Percentiles rank a stretch among this genome's conserved stretches.
Conservation (phyloP, 2,797 vertebrate species). For the Galaxias olidus region DNA sequence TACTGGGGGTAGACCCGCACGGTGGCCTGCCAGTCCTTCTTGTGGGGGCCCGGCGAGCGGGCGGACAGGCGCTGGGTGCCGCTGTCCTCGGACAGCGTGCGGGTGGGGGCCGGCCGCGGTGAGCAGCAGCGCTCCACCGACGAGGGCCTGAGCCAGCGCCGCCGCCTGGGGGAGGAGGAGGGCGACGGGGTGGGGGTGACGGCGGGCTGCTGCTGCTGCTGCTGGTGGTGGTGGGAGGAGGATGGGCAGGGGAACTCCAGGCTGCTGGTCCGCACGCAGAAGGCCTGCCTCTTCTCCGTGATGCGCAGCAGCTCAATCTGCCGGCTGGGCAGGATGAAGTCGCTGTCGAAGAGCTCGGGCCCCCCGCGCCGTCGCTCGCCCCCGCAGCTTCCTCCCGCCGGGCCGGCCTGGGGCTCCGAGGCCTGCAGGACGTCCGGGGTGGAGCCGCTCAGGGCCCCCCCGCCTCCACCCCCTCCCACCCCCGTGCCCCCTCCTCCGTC, state of each 20-base stretch:
- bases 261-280: conserved; percentile 89
- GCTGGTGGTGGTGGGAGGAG: conserved; percentile 27
- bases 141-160: conserved; percentile 64
- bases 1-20: conserved; percentile 86
- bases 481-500: conserved; percentile 63
- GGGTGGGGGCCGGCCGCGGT: conserved; percentile 47
- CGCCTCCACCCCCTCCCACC: conserved; percentile 33
- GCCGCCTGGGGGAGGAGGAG: conserved; percentile 54
- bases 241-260: conserved; percentile 81
- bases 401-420: conserved; percentile 64
- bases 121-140: conserved; percentile 70
- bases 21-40: conserved; percentile 75
- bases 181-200: conserved; percentile 46
- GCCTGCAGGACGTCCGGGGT: conserved; percentile 82
- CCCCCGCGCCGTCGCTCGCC: conserved; percentile 38
- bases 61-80: conserved; percentile 79
- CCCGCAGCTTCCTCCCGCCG: conserved; percentile 46
- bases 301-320: conserved; percentile 90
- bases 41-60: conserved; percentile 57
- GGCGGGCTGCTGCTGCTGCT: conserved; percentile 40
- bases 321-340: conserved; percentile 89
- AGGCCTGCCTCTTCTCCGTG: conserved; percentile 89
- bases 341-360: conserved; percentile 83
- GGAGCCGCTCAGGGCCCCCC: conserved; percentile 66
- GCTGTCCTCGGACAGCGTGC: conserved; percentile 80